Evolutionary conservation across 1,140 invertebrate species (phyloP).

Genomic region (Drosophila serrata): DNA sequence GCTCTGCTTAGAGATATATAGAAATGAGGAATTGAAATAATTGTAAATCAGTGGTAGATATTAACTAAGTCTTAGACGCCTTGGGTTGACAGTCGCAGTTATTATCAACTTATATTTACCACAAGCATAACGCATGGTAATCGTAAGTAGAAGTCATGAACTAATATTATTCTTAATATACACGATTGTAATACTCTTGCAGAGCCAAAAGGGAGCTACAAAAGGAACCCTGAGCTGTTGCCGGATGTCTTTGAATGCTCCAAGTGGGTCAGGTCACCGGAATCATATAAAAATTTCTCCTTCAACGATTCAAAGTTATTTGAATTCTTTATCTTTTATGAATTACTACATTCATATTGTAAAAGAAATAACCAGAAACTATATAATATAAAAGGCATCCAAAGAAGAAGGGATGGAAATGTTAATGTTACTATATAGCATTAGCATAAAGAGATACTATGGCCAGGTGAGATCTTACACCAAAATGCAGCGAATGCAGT

Average conservation of each 20-base stretch:
- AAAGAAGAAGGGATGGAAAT: no score
- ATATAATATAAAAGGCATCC: neutral
- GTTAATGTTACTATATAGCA: neutral
- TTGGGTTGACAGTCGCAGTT: neutral
- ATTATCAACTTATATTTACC: neutral
- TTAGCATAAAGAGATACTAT: neutral
- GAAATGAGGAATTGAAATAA: neutral
- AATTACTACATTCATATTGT: neutral
- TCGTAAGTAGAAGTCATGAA: slow-evolving; percentile 55
- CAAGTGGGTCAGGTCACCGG: slow-evolving; percentile 35
- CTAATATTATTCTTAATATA: neutral
- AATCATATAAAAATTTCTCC: slow-evolving; percentile 73
- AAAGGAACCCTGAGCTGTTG: slow-evolving; percentile 2
- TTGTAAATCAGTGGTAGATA: neutral
- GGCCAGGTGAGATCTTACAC: slow-evolving; percentile 1
- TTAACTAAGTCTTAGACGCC: no score
- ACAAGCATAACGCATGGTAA: slow-evolving; percentile 75
- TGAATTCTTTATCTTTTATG: neutral
- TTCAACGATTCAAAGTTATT: slow-evolving; percentile 47
- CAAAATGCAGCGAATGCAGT: neutral
- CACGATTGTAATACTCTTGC: neutral
- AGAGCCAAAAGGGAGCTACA: slow-evolving; percentile 44
- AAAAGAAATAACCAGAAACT: slow-evolving; percentile 8
- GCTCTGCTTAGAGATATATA: slow-evolving; percentile 8
- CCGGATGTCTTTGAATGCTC: slow-evolving; percentile 32